Conservation (phyloP, 1,140 invertebrate species). For the Antheraea mylitta region DNA sequence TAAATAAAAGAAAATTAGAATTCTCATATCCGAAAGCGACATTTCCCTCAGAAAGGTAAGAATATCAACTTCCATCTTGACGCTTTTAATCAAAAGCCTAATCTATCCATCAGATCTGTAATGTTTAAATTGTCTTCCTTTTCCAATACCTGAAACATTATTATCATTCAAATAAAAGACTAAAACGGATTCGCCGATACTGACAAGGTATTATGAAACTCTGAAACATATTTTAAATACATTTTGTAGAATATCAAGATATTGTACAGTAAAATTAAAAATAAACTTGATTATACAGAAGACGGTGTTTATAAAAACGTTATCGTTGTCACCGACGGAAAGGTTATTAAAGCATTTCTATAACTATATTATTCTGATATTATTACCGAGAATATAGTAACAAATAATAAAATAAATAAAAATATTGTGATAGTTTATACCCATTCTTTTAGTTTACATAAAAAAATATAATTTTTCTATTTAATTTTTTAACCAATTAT, state of each 20-base stretch:
- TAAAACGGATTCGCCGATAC: constrained; percentile 15
- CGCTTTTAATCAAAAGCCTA: background rate
- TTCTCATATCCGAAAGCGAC: background rate
- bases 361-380: background rate
- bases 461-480: no score
- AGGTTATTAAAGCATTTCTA: background rate
- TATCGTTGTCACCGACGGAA: background rate
- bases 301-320: constrained; percentile 15
- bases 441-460: no score
- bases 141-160: background rate
- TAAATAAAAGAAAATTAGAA: background rate
- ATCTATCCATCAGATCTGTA: background rate
- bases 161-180: constrained; percentile 12
- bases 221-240: constrained; percentile 19
- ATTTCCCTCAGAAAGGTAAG: background rate
- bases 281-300: constrained; percentile 23
- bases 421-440: no score
- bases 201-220: constrained; percentile 13
- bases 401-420: no score
- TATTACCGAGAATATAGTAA: no score
- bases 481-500: no score
- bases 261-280: constrained; percentile 19
- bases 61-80: background rate
- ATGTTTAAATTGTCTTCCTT: background rate
- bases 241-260: constrained; percentile 16